Conservation (phyloP, 2,888 invertebrate species). For the Cabera pusaria region DNA sequence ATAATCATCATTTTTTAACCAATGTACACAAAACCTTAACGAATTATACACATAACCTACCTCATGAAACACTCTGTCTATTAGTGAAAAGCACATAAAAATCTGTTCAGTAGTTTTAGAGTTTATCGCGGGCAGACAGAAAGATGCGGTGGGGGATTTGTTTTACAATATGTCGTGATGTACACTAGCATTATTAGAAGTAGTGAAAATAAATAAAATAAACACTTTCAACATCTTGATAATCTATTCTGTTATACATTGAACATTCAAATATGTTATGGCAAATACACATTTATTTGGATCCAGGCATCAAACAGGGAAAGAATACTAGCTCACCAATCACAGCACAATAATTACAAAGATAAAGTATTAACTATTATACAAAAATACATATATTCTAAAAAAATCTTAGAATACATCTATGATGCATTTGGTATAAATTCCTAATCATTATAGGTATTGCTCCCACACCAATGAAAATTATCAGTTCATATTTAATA, state of each 20-base stretch:
- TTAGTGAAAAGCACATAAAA: too few relatives aligned
- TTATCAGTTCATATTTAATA: conserved; percentile 1
- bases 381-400: conserved; percentile 40
- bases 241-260: conserved; percentile 49
- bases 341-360: conserved; percentile 39
- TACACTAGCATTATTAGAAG: too few relatives aligned
- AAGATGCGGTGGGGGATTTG: too few relatives aligned
- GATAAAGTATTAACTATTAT: conserved; percentile 32
- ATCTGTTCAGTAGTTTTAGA: too few relatives aligned
- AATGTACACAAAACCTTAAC: too few relatives aligned
- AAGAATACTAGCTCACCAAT: conserved; percentile 24
- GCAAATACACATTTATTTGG: conserved; percentile 39
- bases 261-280: conserved; percentile 50
- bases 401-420: conserved; percentile 16
- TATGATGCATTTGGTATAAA: conserved; percentile 15
- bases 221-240: conserved; percentile 51
- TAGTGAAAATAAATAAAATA: conserved; percentile 54
- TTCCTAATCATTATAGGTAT: conserved; percentile 4
- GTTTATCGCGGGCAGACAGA: too few relatives aligned
- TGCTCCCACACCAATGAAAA: conserved; percentile 18
- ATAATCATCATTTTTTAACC: too few relatives aligned
- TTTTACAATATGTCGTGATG: too few relatives aligned
- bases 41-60: too few relatives aligned
- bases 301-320: conserved; percentile 7
- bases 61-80: too few relatives aligned